Percentiles rank a stretch among this genome's conserved stretches.
These are phyloP conservation scores for Coendou prehensilis DNA, from an alignment of 2,797 vertebrate genomes.

Conservation along the genomic window DNA sequence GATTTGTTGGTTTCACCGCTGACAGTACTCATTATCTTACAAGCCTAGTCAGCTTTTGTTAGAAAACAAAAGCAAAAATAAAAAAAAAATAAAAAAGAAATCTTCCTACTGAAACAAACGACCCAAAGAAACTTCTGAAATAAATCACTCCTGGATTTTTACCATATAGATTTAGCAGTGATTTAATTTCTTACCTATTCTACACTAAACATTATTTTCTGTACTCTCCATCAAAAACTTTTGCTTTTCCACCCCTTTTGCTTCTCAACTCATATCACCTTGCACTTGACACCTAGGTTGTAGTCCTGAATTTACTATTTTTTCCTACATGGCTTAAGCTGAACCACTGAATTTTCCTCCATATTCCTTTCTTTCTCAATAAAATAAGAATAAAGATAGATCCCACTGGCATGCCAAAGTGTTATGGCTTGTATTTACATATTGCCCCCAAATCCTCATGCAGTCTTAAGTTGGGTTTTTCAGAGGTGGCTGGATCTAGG, in stretches of 20 bases:
- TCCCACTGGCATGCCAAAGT: neutral
- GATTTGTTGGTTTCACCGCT: neutral
- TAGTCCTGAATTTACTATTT: neutral
- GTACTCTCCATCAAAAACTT: no score
- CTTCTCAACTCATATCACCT: neutral
- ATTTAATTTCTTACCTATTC: neutral
- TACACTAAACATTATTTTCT: neutral
- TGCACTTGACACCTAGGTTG: neutral
- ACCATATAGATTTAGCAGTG: neutral
- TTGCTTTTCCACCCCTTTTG: neutral
- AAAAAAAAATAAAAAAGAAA: neutral
- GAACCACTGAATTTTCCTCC: neutral
- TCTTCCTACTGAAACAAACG: neutral
- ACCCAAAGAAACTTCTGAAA: neutral
- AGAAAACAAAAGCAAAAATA: neutral
- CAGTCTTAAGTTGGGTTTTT: neutral
- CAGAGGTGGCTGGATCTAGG: neutral
- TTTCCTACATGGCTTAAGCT: neutral
- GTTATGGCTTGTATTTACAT: neutral
- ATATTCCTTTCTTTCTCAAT: neutral
- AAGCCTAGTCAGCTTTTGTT: neutral
- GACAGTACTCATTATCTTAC: neutral
- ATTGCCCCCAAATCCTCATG: neutral
- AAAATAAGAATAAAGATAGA: neutral
- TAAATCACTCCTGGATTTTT: neutral